These are phyloP conservation scores for Eriocheir sinensis DNA, from an alignment of 1,140 invertebrate species.

Conservation along the genomic window DNA sequence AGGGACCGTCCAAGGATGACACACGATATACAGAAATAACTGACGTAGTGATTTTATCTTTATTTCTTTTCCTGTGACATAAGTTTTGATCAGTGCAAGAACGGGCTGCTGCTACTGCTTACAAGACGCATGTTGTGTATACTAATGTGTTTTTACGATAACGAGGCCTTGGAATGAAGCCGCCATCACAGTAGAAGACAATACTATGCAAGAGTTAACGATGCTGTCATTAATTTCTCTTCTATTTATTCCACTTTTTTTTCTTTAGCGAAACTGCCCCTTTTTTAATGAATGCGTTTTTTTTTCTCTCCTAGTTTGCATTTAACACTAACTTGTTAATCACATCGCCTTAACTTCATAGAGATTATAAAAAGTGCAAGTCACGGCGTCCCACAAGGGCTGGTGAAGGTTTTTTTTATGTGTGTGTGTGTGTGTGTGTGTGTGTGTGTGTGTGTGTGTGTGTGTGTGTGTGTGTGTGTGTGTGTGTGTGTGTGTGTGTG, in stretches of 20 bases:
- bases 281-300: no score
- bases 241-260: no score
- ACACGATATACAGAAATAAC: no score
- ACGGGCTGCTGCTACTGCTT: neutral
- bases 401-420: neutral
- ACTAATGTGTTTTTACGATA: neutral
- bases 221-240: neutral
- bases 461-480: neutral
- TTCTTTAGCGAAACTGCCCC: neutral
- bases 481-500: neutral
- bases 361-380: no score
- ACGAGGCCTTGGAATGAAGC: no score
- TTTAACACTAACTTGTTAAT: no score
- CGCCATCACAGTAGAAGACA: no score
- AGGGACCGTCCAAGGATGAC: no score
- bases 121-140: neutral
- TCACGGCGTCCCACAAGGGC: no score
- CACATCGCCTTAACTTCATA: neutral
- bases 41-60: no score
- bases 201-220: no score
- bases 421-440: neutral
- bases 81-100: neutral
- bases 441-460: no score
- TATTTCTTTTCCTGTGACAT: neutral
- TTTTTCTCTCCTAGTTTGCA: neutral